A percentile compares a stretch with the other conserved stretches of the same genome.
Evolutionary conservation across 2,113 vertebrate genomes (phyloP).

Genomic region (Lasiurus cinereus): DNA sequence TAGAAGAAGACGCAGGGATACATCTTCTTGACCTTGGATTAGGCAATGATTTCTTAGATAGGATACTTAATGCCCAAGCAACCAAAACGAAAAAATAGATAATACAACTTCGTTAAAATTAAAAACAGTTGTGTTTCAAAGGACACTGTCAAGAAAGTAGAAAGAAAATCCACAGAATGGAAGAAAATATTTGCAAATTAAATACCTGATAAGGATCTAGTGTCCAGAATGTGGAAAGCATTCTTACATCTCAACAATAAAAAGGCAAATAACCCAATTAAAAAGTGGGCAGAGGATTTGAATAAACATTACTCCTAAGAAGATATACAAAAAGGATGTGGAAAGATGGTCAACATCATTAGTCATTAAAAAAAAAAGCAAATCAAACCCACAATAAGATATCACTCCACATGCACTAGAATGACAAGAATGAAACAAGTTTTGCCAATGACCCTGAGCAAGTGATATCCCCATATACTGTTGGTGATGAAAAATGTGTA

Average conservation of each 20-base stretch:
- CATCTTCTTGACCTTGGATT: background rate
- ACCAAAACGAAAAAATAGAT: background rate
- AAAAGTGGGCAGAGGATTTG: background rate
- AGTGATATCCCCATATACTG: background rate
- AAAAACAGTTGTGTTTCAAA: background rate
- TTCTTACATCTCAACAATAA: background rate
- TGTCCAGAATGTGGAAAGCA: background rate
- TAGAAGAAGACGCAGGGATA: background rate
- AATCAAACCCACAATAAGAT: background rate
- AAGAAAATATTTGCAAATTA: slow-evolving; percentile 31
- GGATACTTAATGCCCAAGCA: background rate
- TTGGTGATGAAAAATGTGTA: background rate
- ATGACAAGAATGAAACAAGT: background rate
- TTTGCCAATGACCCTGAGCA: background rate
- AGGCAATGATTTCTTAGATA: background rate
- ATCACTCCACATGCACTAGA: background rate
- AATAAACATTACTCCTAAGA: background rate
- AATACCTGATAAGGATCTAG: background rate
- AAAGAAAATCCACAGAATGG: background rate
- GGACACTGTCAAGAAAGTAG: background rate
- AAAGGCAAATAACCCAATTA: background rate
- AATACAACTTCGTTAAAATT: background rate
- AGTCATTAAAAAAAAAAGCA: background rate
- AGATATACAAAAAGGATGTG: background rate
- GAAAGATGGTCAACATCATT: background rate